Conservation (phyloP, 2,888 invertebrate species). For the Drosophila fulvimacula region DNA sequence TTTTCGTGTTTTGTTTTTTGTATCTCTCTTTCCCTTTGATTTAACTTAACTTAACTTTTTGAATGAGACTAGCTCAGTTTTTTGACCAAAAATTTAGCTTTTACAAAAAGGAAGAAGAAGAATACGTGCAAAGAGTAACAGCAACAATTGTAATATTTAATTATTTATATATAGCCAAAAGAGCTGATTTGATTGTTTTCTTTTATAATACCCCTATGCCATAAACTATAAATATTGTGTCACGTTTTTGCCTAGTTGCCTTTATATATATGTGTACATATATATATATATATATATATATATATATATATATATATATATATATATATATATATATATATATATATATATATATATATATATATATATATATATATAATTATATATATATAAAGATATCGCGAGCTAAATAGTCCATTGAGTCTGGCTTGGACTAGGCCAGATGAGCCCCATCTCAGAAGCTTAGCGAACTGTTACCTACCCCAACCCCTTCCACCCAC, state of each 20-base stretch:
- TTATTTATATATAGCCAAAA: constrained; percentile 59
- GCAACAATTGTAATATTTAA: constrained; percentile 29
- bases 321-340: constrained; percentile 7
- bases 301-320: constrained; percentile 7
- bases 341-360: constrained; percentile 7
- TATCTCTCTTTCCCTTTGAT: constrained; percentile 22
- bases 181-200: constrained; percentile 16
- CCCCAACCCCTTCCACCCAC: background rate
- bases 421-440: constrained; percentile 17
- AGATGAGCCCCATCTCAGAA: constrained; percentile 20
- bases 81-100: constrained; percentile 68
- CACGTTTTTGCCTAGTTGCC: constrained; percentile 45
- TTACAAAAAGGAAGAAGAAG: constrained; percentile 22
- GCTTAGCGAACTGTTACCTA: constrained; percentile 29
- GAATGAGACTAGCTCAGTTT: constrained; percentile 52
- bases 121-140: background rate
- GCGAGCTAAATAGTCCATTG: constrained; percentile 28
- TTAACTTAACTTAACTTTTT: constrained; percentile 33
- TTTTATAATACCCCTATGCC: constrained; percentile 9
- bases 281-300: constrained; percentile 6
- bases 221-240: constrained; percentile 7
- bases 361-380: constrained; percentile 11
- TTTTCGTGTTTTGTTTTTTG: constrained; percentile 47
- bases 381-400: constrained; percentile 7
- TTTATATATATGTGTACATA: constrained; percentile 16